Evolutionary conservation across 1,140 invertebrate genomes (phyloP).

Genomic region (Leptinotarsa texana): DNA sequence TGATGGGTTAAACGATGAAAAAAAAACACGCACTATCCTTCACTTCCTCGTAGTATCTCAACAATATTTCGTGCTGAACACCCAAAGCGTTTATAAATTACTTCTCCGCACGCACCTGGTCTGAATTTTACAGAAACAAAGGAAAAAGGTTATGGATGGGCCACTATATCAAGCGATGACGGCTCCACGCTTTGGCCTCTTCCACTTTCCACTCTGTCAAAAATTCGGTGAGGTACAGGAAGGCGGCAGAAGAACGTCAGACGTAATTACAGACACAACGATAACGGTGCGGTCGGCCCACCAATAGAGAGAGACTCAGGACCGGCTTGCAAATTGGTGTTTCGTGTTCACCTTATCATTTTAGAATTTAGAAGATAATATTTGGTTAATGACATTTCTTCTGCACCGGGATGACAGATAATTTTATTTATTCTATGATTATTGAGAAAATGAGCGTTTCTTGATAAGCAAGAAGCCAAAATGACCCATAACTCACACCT

Average conservation of each 20-base stretch:
- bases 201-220: not conserved
- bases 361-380: too few relatives aligned
- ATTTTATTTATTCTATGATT: too few relatives aligned
- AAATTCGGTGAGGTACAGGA: not conserved
- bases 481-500: too few relatives aligned
- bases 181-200: not conserved
- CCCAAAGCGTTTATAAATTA: not conserved
- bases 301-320: not conserved
- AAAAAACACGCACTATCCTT: too few relatives aligned
- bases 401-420: too few relatives aligned
- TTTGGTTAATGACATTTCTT: too few relatives aligned
- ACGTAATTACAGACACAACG: not conserved
- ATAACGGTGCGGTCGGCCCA: conserved; percentile 13
- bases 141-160: not conserved
- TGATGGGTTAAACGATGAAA: too few relatives aligned
- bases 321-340: not conserved
- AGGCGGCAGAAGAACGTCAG: not conserved
- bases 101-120: not conserved
- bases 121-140: not conserved
- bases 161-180: not conserved
- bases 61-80: not conserved
- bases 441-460: too few relatives aligned
- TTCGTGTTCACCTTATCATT: too few relatives aligned
- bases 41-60: not conserved
- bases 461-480: too few relatives aligned